Conservation (phyloP, 2,113 vertebrate species). For the Pangasianodon hypophthalmus region DNA sequence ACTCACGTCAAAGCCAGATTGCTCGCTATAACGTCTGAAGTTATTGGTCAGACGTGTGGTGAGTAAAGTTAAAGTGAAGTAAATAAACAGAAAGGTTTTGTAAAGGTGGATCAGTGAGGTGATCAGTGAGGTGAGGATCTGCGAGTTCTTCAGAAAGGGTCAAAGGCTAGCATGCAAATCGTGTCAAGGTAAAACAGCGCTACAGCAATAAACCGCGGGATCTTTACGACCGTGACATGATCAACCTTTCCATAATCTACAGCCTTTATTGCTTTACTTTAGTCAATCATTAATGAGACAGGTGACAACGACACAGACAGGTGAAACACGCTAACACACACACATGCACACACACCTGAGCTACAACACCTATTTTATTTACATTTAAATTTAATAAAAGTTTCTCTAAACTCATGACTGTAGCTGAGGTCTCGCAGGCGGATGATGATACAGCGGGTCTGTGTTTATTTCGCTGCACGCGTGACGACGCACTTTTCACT, state of each 20-base stretch:
- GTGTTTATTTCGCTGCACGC: background rate
- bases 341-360: background rate
- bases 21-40: background rate
- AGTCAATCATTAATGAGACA: slow-evolving; percentile 56
- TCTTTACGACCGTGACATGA: slow-evolving; percentile 52
- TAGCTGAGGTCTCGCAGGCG: background rate
- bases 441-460: background rate
- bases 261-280: slow-evolving; percentile 49
- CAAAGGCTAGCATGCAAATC: slow-evolving; percentile 46
- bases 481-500: background rate
- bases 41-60: background rate
- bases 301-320: slow-evolving; percentile 49
- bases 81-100: background rate
- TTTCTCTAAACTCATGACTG: no score
- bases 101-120: background rate
- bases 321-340: slow-evolving; percentile 1
- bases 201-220: slow-evolving; percentile 43
- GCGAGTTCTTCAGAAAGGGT: slow-evolving; percentile 30
- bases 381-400: background rate
- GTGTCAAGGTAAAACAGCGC: slow-evolving; percentile 46
- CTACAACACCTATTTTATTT: background rate
- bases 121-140: background rate
- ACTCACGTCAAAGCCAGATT: background rate
- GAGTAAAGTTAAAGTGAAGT: background rate
- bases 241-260: slow-evolving; percentile 55